Base-by-base conservation (phyloP, 2,113 vertebrate species). In the Oplegnathus fasciatus region DNA sequence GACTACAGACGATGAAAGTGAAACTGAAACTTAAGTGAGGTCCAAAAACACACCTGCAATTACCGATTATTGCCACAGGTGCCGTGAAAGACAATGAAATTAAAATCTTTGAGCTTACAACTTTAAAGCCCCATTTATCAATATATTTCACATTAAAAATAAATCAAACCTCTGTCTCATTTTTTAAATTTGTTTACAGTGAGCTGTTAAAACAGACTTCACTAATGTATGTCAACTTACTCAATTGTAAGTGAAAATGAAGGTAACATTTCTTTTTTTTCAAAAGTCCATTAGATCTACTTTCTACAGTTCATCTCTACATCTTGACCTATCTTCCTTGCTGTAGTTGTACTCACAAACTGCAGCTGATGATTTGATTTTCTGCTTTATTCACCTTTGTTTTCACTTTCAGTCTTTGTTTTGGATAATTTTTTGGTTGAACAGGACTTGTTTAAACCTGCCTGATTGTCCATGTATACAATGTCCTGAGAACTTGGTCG, bases 321-420 rank as follows among this genome's bases (percentile, higher is more conserved):
- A n/a, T n/a, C n/a, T 48, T 48, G 13, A 22, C 28, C n/a, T 8
- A 2, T 22, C 13, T 28, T 52, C 18, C 26, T 44, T 22, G 17
- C 18, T 13, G 5, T 46, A 17, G 11, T n/a, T 46, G 22, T n/a
- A n/a, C 0, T 0, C 5, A 58, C 11, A 42, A 61, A 52, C 22
- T 71, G 24, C 13, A n/a, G 4, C 28, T 32, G 5, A 26, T 81
- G 26, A 69, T 74, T 54, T 20, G 22, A 50, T 50, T 40, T 64
- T 78, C 5, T 67, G 40, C 17, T 73, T 83, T 77, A 50, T 50
- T 74, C 50, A 26, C 11, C 26, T 65, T 46, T 62, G 20, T 78
- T 65, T 71, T 64, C 13, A 44, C 37, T 48, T 55, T 22, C 54
- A 40, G 30, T 34, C 30, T 18, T 9, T 72, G 22, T 37, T 57